Evolutionary conservation across 23 tunicate species (phyloP), one percentile per base, ranked within the genome.

Genomic region (Ascidia mentula): DNA sequence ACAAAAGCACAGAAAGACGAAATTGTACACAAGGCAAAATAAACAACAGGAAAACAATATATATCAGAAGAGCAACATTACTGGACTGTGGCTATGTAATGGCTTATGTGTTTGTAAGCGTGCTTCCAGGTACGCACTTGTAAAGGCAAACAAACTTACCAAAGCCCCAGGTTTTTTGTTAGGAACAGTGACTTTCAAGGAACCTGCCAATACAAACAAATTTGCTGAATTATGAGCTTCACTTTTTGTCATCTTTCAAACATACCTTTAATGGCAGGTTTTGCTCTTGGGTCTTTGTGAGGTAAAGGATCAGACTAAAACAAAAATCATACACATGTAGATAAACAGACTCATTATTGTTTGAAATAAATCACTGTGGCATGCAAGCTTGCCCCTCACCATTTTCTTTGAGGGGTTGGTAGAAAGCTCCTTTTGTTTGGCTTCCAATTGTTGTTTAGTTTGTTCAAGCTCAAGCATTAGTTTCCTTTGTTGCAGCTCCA

Each of bases 401-500:
- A 28, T 26, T 9, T 53, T 53, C 13, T 53, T 53, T 53, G 65
- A 9, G 22, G 24, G 28, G 24, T 53, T 53, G 1, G 65, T 53
- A 9, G 22, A 28, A 6, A 60, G 75, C 37, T 79, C 90, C 36
- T 60, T 59, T 46, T 79, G 74, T 45, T 86, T 86, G n/a, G 77
- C 86, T 31, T 85, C 86, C 7, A 92, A 82, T 59, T 92, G 81
- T 38, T 83, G 91, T 69, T 92, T 92, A 8, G 91, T 92, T 45
- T 92, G 91, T 75, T 92, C 97, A 36, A 92, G 70, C 79, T 92
- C 97, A 0, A 87, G 36, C 74, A 92, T 73, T 42, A 92, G 59
- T 79, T 87, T 87, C 40, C 84, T 74, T 40, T 87, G 97, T 38
- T 87, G 97, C 0, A 92, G 79, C n/a, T 92, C 97, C 5, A 92